Evolutionary conservation across 2,888 invertebrate species (phyloP), one percentile per base, ranked within the genome.

Genomic region (Thera obeliscata): DNA sequence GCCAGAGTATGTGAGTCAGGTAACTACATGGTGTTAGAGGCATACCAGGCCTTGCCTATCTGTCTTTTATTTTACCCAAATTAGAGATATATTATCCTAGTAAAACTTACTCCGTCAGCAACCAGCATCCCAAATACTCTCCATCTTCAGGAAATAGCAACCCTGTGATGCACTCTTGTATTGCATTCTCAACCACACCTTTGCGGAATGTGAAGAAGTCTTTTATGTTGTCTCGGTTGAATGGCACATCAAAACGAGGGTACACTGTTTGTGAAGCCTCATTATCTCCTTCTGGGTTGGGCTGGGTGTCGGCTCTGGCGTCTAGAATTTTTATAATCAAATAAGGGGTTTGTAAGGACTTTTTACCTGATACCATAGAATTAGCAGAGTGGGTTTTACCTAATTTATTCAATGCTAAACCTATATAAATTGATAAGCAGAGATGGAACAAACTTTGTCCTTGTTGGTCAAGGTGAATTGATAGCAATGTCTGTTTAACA

Each of bases 81-180:
- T 22, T 22, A 22, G 22, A 22, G 22, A 22, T 22, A 22, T 22
- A 22, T 22, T 22, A 35, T 35, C 35, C 54, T 9, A 43, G n/a
- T 56, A 9, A 5, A 56, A 93, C 95, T 89, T 93, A 97, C 97
- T 97, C 97, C 41, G 97, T 97, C 46, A 98, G 88, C 64, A 98
- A 91, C 96, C 97, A 98, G 52, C 96, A 95, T 50, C 96, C 97
- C 66, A 96, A 84, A 61, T 97, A 89, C 72, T 95, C 95, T 41
- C 97, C 97, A 87, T 97, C 97, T 70, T 95, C 95, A 59, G 95
- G 94, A 67, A 96, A 95, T 67, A 96, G 83, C 50, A 97, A 85
- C 12, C 91, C 94, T 0, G 95, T 94, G 57, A 95, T 95, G 78
- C 96, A 96, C 78, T 96, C 96, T 64, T 95, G 94, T 52, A 97